These are phyloP conservation scores for Hydra vulgaris DNA, from an alignment of 30 jellyfish, hydroid and myxozoan genomes.

Conservation along the genomic window DNA sequence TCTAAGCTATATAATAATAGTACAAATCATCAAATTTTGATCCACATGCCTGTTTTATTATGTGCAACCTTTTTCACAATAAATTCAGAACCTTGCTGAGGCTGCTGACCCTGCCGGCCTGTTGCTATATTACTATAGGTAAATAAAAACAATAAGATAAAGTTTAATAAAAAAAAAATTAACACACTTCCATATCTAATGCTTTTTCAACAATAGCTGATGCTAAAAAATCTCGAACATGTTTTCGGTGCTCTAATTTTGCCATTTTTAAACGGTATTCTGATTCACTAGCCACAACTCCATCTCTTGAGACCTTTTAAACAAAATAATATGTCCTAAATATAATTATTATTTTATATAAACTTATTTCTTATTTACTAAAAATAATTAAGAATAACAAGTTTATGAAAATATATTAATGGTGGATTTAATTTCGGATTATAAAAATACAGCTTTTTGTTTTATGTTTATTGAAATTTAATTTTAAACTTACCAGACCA, in stretches of 20 bases:
- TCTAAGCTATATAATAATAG: too few species aligned
- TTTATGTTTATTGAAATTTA: too few species aligned
- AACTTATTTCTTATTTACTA: neutral
- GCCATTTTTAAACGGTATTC: constrained; percentile 75
- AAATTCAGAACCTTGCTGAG: too few species aligned
- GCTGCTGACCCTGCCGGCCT: too few species aligned
- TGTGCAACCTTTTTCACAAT: too few species aligned
- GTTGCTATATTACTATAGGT: too few species aligned
- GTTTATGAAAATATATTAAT: too few species aligned
- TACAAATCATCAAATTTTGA: too few species aligned
- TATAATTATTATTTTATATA: neutral
- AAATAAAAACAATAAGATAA: neutral
- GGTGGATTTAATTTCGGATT: too few species aligned
- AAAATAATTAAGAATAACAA: too few species aligned
- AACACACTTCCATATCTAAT: constrained; percentile 68
- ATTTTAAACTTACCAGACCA: constrained; percentile 62
- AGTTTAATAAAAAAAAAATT: neutral
- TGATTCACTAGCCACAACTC: constrained; percentile 36
- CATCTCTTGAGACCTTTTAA: neutral
- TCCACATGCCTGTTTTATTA: too few species aligned
- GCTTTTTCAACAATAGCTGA: constrained; percentile 87
- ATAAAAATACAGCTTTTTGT: too few species aligned
- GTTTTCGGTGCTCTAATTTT: constrained; percentile 66
- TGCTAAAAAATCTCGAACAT: constrained; percentile 80
- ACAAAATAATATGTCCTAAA: neutral